Conservation (phyloP, 2,113 vertebrate genomes). For the Chloroceryle aenea region DNA sequence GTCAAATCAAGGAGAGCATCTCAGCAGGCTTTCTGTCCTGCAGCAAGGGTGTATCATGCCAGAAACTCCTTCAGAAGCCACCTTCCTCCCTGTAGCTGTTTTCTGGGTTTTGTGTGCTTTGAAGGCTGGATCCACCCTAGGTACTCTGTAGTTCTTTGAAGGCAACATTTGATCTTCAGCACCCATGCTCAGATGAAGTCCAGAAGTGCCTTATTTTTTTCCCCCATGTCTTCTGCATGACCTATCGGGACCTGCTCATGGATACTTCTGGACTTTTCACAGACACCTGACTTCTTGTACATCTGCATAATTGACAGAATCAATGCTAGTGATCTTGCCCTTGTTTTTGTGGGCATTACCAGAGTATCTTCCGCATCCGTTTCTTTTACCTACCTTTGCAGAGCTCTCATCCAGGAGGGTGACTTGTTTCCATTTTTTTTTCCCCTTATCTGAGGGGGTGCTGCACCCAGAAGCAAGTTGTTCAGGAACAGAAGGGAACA, state of each 20-base stretch:
- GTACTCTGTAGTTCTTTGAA: neutral
- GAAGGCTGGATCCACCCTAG: neutral
- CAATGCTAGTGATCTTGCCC: neutral
- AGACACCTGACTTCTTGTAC: neutral
- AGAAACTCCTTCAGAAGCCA: neutral
- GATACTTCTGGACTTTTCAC: neutral
- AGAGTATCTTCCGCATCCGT: neutral
- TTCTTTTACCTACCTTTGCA: neutral
- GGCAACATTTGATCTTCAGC: neutral
- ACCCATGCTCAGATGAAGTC: neutral
- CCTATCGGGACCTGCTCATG: neutral
- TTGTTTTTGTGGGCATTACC: neutral
- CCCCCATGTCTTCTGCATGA: neutral
- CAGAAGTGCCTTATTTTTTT: neutral
- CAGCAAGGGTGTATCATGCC: neutral
- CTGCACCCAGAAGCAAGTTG: neutral
- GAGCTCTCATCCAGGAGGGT: accelerated
- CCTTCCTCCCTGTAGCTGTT: neutral
- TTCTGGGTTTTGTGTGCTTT: neutral
- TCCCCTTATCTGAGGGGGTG: neutral
- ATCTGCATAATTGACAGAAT: neutral
- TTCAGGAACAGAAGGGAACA: neutral
- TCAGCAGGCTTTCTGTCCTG: neutral
- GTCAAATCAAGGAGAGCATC: neutral
- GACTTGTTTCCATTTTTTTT: neutral